Base-by-base conservation (phyloP, 2,888 invertebrate species). In the Mimachlamys varia region DNA sequence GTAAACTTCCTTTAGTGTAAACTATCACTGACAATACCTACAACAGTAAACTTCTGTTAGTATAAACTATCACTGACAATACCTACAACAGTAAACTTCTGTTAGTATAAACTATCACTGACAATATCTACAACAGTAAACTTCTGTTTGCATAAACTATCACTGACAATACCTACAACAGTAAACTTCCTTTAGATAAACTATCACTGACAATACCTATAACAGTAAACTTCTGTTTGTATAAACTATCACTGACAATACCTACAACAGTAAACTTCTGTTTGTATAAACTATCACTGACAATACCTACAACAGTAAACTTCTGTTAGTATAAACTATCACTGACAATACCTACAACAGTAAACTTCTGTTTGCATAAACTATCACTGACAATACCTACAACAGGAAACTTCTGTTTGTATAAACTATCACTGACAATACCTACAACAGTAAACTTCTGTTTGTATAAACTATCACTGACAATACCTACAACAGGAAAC, bases 301-400 rank as follows among this genome's bases (percentile, higher is more conserved):
- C 7, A 99, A 97, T 13, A 99, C 99, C 97, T 99, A 98, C 0
- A 92, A 91, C 62, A 88, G 88, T 17, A 53, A 33, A 76, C 22
- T 55, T 13, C 13, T 44, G 5, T n/a, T n/a, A n/a, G n/a, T n/a
- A n/a, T 53, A 53, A 53, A 53, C 53, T 53, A 44, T 44, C 50
- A 99, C 99, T 0, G 99, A 99, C 5, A 99, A 97, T 13, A 99
- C 99, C 97, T 99, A 98, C 0, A 92, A 91, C 62, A 88, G 88
- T 17, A 53, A 33, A 76, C 22, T 55, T 13, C 13, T 44, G 5
- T 53, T n/a, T n/a, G n/a, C n/a, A 19, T 53, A 53, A 53, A 53
- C 53, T 53, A 44, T 99, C 50, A 99, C 99, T 0, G 99, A 99
- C 5, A 99, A 97, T 13, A 99, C 99, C 97, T 99, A 98, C 0